phyloP scores from a whole-genome alignment of 2,113 vertebrate species.

The Manacus vitellinus region DNA sequence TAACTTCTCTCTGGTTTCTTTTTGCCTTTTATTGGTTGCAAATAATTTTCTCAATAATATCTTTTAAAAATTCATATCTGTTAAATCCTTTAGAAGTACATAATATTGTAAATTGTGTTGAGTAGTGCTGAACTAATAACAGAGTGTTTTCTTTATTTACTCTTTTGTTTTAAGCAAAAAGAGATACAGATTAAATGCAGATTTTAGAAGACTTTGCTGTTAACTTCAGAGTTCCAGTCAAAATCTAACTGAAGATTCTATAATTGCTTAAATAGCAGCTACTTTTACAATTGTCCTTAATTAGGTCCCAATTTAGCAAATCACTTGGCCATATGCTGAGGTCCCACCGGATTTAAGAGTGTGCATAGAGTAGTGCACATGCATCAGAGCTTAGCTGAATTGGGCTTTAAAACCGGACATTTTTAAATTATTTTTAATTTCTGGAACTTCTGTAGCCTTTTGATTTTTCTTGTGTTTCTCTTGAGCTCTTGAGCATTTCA shows the following conservation, averaged over 20 bases:
- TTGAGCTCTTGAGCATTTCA: neutral
- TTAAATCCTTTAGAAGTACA: neutral
- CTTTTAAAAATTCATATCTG: neutral
- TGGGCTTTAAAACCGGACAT: neutral
- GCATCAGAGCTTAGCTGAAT: neutral
- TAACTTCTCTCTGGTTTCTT: neutral
- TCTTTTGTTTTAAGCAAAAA: neutral
- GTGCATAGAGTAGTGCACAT: neutral
- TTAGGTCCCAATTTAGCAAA: conserved; percentile 64
- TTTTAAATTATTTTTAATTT: neutral
- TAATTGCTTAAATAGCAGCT: conserved; percentile 45
- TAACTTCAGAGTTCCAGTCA: conserved; percentile 13
- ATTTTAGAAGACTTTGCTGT: neutral
- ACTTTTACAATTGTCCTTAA: conserved; percentile 64
- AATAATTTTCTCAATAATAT: neutral
- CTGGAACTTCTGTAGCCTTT: neutral
- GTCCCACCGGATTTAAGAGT: conserved; percentile 16
- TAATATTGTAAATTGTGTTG: neutral
- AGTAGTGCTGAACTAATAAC: neutral
- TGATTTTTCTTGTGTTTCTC: neutral
- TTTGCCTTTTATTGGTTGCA: neutral
- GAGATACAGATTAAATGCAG: neutral
- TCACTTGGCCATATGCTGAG: conserved; percentile 59
- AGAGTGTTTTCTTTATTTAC: neutral
- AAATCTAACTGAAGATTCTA: conserved; percentile 25